Conservation (phyloP, 2,113 vertebrate species). For the Burhinus bistriatus region DNA sequence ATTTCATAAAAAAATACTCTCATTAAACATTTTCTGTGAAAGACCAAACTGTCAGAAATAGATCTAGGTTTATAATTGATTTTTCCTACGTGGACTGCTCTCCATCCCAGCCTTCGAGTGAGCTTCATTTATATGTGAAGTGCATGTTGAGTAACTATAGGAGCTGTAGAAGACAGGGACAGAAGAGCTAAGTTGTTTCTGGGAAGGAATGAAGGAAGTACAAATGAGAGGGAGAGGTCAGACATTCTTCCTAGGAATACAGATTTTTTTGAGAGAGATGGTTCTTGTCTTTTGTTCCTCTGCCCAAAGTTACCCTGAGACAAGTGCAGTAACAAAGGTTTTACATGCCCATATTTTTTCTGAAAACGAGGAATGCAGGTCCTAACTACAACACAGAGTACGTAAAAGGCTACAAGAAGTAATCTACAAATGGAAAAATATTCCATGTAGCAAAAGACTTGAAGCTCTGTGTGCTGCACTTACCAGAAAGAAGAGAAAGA, state of each 20-base stretch:
- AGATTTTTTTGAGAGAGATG: neutral
- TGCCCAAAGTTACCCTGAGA: neutral
- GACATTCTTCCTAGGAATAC: neutral
- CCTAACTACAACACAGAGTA: neutral
- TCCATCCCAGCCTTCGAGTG: neutral
- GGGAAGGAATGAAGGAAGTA: slow-evolving; percentile 9
- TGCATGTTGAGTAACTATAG: neutral
- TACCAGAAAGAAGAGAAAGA: slow-evolving; percentile 12
- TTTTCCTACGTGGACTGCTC: neutral
- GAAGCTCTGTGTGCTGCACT: neutral
- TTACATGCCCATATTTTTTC: neutral
- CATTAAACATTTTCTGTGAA: slow-evolving; percentile 29
- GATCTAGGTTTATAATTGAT: neutral
- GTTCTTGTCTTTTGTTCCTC: neutral
- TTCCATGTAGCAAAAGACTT: neutral
- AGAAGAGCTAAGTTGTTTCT: neutral
- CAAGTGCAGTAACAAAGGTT: neutral
- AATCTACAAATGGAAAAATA: neutral
- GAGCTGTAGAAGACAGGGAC: neutral
- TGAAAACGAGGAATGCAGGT: neutral
- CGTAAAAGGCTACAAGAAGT: neutral
- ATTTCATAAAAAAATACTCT: slow-evolving; percentile 18
- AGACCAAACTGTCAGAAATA: slow-evolving; percentile 29
- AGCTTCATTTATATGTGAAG: slow-evolving; percentile 13
- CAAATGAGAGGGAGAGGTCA: neutral